Conservation (phyloP, 2,888 invertebrate genomes). For the Entomobrya multifasciata region DNA sequence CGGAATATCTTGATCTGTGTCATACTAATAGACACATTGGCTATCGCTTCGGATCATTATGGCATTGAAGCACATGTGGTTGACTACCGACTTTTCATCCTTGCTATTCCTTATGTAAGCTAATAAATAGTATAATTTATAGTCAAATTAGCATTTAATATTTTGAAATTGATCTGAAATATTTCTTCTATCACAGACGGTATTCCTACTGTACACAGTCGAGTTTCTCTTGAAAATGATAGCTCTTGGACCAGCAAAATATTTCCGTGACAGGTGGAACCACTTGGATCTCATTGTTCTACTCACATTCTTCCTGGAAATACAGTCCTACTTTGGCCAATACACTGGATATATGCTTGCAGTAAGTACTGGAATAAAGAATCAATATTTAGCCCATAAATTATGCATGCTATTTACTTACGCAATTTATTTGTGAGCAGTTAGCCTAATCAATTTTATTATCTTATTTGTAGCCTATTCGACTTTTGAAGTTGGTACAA, state of each 20-base stretch:
- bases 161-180: not conserved
- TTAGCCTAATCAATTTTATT: too few relatives aligned
- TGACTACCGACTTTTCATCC: not conserved
- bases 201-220: constrained; percentile 47
- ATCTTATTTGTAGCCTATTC: constrained; percentile 52
- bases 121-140: too few relatives aligned
- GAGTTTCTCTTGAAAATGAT: constrained; percentile 68
- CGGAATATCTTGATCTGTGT: constrained; percentile 31
- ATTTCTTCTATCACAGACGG: constrained; percentile 43
- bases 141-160: not conserved
- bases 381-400: too few relatives aligned
- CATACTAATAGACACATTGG: constrained; percentile 38
- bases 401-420: not conserved
- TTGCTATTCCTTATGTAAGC: constrained; percentile 49
- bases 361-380: too few relatives aligned
- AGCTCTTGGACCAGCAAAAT: constrained; percentile 54
- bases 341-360: constrained; percentile 50
- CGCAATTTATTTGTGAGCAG: not conserved
- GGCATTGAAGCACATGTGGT: not conserved
- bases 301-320: constrained; percentile 59
- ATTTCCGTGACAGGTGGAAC: constrained; percentile 66
- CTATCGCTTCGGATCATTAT: constrained; percentile 13
- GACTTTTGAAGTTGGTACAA: constrained; percentile 71
- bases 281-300: constrained; percentile 63
- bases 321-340: constrained; percentile 42